Base-by-base conservation (phyloP, 2,888 invertebrate species). In the Agonopterix arenella region DNA sequence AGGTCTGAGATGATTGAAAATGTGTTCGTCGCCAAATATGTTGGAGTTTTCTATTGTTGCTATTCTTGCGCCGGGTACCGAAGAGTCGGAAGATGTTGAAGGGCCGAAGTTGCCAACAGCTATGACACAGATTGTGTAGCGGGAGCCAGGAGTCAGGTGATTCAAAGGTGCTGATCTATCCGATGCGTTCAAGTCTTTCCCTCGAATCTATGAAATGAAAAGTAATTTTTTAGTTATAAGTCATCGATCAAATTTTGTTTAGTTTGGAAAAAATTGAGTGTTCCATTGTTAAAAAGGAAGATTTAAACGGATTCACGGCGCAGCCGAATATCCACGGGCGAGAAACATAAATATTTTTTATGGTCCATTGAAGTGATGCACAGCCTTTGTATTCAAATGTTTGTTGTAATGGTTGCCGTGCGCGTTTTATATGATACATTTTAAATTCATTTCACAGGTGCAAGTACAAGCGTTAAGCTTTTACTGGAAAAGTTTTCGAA, bases 41-140 rank as follows among this genome's bases (percentile, higher is more conserved):
- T 74, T 74, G 44, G 74, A 68, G 56, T 77, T 84, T 61, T 82
- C 84, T 28, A 76, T 78, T 42, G 81, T 69, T 28, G 90, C 84
- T 56, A 90, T 77, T 61, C 90, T 83, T 41, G 92, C 90, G 69
- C 91, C 84, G 59, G 92, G 81, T 54, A 76, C 58, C 1, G 84
- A 77, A 36, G 80, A 81, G 28, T 69, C 90, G 57, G 79, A 76
- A 62, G 64, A 78, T 58, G 70, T 71, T 66, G 69, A 91, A 78
- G 68, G 91, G 74, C 75, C 81, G 49, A 85, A 81, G 84, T 93
- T 95, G 52, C 96, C 96, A 54, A 95, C 85, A n/a, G 96, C 97
- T 65, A 96, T 90, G 49, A 97, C 96, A 80, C 97, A 97, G 66
- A 97, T 94, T 55, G 93, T 91, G 81, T 97, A 97, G 58, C 93